Conservation (phyloP, 2,888 invertebrate genomes). For the Thereva nobilitata region DNA sequence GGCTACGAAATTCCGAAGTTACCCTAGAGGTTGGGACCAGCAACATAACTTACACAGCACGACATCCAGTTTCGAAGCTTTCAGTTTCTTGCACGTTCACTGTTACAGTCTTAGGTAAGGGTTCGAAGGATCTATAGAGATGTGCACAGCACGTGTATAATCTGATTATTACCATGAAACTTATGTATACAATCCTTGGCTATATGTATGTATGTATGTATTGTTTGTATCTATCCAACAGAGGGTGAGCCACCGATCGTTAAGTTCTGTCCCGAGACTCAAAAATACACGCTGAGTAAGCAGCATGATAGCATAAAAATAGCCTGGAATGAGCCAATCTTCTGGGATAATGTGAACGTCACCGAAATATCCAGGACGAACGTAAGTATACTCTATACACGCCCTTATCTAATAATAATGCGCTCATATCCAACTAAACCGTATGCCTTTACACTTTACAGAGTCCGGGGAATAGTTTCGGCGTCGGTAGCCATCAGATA, state of each 20-base stretch:
- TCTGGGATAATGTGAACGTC: slow-evolving; percentile 60
- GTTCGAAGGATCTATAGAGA: background rate
- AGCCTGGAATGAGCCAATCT: slow-evolving; percentile 59
- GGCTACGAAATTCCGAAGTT: slow-evolving; percentile 60
- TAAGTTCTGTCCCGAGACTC: slow-evolving; percentile 58
- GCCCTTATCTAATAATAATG: background rate
- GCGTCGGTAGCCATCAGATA: slow-evolving; percentile 58
- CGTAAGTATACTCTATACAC: slow-evolving; percentile 48
- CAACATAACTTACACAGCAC: slow-evolving; percentile 60
- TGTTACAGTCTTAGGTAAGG: slow-evolving; percentile 43
- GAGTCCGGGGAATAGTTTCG: slow-evolving; percentile 58
- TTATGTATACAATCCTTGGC: too few relatives aligned
- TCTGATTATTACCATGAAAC: too few relatives aligned
- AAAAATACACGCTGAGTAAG: slow-evolving; percentile 42
- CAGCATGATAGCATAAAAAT: slow-evolving; percentile 48
- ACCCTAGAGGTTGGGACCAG: slow-evolving; percentile 59
- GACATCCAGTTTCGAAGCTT: slow-evolving; percentile 59
- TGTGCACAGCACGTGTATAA: too few relatives aligned
- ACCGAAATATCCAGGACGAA: slow-evolving; percentile 56
- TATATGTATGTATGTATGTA: background rate
- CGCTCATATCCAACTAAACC: slow-evolving; percentile 19
- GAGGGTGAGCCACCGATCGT: slow-evolving; percentile 60
- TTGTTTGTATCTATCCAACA: slow-evolving; percentile 40
- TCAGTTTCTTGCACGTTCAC: slow-evolving; percentile 43
- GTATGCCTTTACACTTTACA: slow-evolving; percentile 45